A percentile compares a stretch with the other conserved stretches of the same genome.
Evolutionary conservation across 2,113 vertebrate genomes (phyloP).

Genomic region (Notiomystis cincta): DNA sequence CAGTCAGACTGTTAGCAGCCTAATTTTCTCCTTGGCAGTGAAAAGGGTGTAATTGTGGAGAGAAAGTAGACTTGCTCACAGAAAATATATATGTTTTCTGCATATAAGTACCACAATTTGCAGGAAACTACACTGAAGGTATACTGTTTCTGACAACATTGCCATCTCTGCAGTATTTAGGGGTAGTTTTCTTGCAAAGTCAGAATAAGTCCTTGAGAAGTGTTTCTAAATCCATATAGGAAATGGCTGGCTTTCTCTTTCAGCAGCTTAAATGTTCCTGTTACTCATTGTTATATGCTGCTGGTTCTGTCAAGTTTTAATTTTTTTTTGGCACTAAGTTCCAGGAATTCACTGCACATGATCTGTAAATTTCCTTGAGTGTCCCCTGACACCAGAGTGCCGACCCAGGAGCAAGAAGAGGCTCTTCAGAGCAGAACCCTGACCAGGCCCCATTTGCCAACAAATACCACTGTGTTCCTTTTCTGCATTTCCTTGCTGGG

Average conservation of each 20-base stretch:
- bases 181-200: not conserved
- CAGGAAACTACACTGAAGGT: not conserved
- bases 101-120: not conserved
- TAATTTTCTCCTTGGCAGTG: not conserved
- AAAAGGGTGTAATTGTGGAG: not conserved
- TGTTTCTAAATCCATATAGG: not conserved
- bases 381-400: not conserved
- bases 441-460: accelerated
- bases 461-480: not conserved
- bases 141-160: not conserved
- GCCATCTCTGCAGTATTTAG: not conserved
- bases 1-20: not conserved
- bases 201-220: not conserved
- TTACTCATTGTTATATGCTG: not conserved
- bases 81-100: not conserved
- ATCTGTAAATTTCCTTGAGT: not conserved
- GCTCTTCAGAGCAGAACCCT: not conserved
- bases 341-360: not conserved
- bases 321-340: not conserved
- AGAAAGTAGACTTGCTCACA: not conserved
- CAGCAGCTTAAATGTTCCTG: not conserved
- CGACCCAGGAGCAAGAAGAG: not conserved
- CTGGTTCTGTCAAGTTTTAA: not conserved
- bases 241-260: not conserved
- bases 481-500: not conserved